Evolutionary conservation across 2,113 vertebrate genomes (phyloP).

Genomic region (Corydoras sp.): DNA sequence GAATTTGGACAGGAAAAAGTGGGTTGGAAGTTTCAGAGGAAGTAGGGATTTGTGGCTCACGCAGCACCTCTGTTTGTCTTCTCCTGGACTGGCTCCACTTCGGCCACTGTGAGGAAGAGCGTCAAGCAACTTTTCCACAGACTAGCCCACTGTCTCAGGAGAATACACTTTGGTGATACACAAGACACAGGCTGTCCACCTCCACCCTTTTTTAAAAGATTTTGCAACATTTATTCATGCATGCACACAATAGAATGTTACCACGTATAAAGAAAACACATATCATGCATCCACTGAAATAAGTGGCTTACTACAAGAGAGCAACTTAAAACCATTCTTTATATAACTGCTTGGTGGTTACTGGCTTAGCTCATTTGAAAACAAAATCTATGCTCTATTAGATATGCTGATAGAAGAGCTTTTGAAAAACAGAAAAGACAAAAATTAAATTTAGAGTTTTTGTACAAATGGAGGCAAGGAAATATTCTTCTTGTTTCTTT

Average conservation of each 20-base stretch:
- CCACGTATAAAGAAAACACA: not conserved
- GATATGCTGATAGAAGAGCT: no score
- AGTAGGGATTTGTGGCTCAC: slow-evolving; percentile 78
- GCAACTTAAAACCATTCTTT: no score
- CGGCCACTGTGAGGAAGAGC: slow-evolving; percentile 64
- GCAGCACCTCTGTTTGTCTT: slow-evolving; percentile 79
- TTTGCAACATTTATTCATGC: not conserved
- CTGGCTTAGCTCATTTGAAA: no score
- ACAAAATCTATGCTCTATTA: no score
- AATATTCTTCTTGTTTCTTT: no score
- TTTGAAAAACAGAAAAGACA: no score
- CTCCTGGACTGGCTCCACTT: slow-evolving; percentile 63
- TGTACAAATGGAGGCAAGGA: no score
- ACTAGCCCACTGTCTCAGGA: slow-evolving; percentile 52
- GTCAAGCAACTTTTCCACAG: slow-evolving; percentile 68
- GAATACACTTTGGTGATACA: slow-evolving; percentile 59
- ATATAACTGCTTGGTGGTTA: no score
- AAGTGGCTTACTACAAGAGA: no score
- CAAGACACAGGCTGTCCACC: slow-evolving; percentile 58
- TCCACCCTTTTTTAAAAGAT: slow-evolving; percentile 25
- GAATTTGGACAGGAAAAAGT: slow-evolving; percentile 87
- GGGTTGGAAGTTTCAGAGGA: slow-evolving; percentile 85
- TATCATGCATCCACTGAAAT: no score
- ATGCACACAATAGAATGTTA: not conserved
- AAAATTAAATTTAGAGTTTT: no score